These are phyloP conservation scores for Clamator glandarius DNA, from an alignment of 2,797 vertebrate genomes.

Conservation along the genomic window DNA sequence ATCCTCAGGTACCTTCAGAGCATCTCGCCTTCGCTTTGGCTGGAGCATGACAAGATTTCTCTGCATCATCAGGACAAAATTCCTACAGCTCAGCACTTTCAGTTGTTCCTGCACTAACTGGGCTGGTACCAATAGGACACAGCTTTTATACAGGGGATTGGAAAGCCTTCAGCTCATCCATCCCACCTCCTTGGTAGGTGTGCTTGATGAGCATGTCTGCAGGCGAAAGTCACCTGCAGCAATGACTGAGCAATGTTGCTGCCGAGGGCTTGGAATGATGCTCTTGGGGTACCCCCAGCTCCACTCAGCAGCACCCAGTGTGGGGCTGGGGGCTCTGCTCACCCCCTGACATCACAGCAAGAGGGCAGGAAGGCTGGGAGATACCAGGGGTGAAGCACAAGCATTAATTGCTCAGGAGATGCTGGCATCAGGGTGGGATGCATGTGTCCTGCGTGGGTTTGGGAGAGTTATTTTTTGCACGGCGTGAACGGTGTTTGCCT, in stretches of 20 bases:
- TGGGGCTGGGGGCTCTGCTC: background rate
- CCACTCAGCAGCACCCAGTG: too few relatives aligned
- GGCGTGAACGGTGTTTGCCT: background rate
- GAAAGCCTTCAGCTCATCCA: background rate
- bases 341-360: too few relatives aligned
- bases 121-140: too few relatives aligned
- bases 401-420: too few relatives aligned
- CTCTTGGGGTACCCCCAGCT: background rate
- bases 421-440: background rate
- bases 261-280: background rate
- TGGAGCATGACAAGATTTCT: background rate
- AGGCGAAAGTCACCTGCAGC: background rate
- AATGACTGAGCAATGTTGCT: accelerated
- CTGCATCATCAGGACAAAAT: background rate
- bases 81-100: background rate
- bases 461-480: background rate
- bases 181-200: background rate
- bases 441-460: background rate
- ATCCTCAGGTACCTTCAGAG: background rate
- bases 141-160: background rate
- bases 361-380: background rate
- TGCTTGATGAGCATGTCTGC: background rate
- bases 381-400: background rate
- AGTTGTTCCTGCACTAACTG: background rate
- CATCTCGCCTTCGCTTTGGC: background rate